phyloP scores from a whole-genome alignment of 2,797 vertebrate species.

The Myotis vivesi region DNA sequence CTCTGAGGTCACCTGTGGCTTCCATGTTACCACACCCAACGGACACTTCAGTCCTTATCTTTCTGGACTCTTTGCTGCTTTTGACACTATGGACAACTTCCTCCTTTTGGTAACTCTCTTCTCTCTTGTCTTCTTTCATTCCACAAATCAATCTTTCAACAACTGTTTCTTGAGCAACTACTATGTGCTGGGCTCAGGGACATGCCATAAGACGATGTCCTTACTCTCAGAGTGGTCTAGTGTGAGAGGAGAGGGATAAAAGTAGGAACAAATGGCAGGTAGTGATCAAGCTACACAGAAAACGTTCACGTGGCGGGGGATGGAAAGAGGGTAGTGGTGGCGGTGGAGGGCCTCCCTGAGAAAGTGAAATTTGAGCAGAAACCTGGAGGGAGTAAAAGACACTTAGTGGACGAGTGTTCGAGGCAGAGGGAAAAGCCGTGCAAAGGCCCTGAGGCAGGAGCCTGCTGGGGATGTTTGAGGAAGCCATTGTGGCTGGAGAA shows the following conservation, averaged over 20 bases:
- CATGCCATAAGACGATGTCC: background rate
- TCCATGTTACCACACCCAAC: background rate
- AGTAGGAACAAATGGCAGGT: background rate
- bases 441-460: background rate
- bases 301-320: background rate
- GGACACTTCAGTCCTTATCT: constrained; percentile 29
- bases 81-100: constrained; percentile 24
- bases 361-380: background rate
- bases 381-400: background rate
- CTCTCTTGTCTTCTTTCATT: background rate
- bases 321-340: background rate
- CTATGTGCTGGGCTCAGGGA: background rate
- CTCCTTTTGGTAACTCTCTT: background rate
- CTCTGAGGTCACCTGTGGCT: background rate
- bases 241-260: background rate
- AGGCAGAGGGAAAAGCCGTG: background rate
- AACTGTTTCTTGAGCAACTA: background rate
- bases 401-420: background rate
- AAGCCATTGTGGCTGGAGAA: background rate
- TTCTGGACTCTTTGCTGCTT: constrained; percentile 3
- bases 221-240: background rate
- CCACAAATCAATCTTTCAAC: background rate
- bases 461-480: background rate
- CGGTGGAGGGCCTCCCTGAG: background rate
- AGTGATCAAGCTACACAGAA: background rate